Conservation (phyloP, 2,113 vertebrate genomes). For the Anser brachyrhynchus region DNA sequence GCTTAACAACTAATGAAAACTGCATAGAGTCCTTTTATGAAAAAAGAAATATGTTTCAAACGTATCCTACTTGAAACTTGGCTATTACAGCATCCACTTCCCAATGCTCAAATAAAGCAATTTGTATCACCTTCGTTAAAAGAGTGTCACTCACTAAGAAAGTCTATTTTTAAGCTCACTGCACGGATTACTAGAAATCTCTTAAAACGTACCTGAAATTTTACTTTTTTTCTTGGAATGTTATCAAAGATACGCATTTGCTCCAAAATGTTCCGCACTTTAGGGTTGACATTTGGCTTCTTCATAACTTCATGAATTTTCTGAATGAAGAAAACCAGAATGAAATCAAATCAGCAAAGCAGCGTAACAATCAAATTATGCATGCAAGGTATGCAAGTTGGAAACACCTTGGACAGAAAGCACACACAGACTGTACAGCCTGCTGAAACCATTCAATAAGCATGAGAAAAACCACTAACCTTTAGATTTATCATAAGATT, state of each 20-base stretch:
- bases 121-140: background rate
- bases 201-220: slow-evolving; percentile 87
- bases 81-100: background rate
- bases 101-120: background rate
- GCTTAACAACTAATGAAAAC: background rate
- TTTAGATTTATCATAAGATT: background rate
- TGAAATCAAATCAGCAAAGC: background rate
- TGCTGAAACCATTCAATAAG: background rate
- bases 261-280: slow-evolving; percentile 83
- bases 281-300: slow-evolving; percentile 83
- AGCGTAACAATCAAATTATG: background rate
- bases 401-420: background rate
- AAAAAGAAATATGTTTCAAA: background rate
- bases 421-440: background rate
- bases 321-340: slow-evolving; percentile 70
- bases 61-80: background rate
- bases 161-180: background rate
- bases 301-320: slow-evolving; percentile 87
- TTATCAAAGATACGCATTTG: slow-evolving; percentile 90
- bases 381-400: background rate
- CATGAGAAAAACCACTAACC: background rate
- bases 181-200: background rate
- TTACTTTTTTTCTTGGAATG: slow-evolving; percentile 91
- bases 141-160: background rate
- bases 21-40: background rate